Conservation (phyloP, 2,888 invertebrate species). For the Xestoiulus laeticollis region DNA sequence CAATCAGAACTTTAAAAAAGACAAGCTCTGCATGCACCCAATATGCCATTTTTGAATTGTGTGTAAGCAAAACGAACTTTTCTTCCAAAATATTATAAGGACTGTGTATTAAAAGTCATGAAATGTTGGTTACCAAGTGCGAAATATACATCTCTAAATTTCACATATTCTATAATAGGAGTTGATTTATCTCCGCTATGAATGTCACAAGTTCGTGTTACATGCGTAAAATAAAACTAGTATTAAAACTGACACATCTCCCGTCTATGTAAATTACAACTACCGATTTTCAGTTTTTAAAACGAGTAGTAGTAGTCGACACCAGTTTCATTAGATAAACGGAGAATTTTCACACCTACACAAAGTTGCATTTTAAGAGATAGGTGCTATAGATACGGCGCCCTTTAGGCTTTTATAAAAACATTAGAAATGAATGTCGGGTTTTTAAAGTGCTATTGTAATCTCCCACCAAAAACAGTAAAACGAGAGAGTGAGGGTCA, state of each 20-base stretch:
- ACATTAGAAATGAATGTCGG: background rate
- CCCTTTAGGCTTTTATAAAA: background rate
- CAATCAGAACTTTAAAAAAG: too few relatives aligned
- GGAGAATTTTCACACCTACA: constrained; percentile 7
- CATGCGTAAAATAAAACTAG: background rate
- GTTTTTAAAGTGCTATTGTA: constrained; percentile 31
- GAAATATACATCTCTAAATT: background rate
- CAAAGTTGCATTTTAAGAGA: background rate
- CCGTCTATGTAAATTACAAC: background rate
- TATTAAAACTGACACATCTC: background rate
- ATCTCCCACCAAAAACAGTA: background rate
- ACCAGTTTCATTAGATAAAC: constrained; percentile 28
- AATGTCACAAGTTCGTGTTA: background rate
- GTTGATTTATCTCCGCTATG: background rate
- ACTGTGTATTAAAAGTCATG: background rate
- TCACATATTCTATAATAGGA: background rate
- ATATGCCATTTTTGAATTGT: too few relatives aligned
- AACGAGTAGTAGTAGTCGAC: constrained; percentile 18
- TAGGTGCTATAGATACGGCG: constrained; percentile 7
- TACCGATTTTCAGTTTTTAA: background rate
- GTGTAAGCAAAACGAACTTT: too few relatives aligned
- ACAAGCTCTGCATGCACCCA: too few relatives aligned
- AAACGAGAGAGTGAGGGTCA: background rate
- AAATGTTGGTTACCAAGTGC: background rate
- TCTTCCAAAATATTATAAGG: too few relatives aligned